Conservation (phyloP, 1,140 invertebrate genomes). For the Hypothenemus hampei region DNA sequence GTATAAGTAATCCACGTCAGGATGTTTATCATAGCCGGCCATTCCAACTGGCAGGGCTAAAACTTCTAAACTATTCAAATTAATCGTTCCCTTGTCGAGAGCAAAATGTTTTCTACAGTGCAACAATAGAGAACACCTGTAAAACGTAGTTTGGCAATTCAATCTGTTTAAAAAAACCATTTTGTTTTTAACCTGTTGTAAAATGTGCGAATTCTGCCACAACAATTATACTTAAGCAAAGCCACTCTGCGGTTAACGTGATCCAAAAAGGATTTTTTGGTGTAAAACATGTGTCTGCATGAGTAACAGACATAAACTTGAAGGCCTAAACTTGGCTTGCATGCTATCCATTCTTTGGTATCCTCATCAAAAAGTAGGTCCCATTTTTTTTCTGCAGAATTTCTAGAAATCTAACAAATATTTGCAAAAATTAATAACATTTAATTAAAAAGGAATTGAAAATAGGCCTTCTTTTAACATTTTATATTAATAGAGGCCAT, state of each 20-base stretch:
- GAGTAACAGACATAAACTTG: slow-evolving; percentile 41
- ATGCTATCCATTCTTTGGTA: slow-evolving; percentile 36
- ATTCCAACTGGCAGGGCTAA: slow-evolving; percentile 30
- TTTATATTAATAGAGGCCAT: too few relatives aligned
- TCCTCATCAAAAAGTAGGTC: slow-evolving; percentile 35
- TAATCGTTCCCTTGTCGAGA: slow-evolving; percentile 29
- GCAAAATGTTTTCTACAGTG: slow-evolving; percentile 36
- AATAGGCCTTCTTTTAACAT: too few relatives aligned
- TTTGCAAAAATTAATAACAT: too few relatives aligned
- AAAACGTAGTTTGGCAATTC: slow-evolving; percentile 2
- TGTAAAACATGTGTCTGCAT: slow-evolving; percentile 39
- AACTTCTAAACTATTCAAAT: slow-evolving; percentile 35
- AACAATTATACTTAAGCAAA: slow-evolving; percentile 35
- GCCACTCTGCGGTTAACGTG: slow-evolving; percentile 37
- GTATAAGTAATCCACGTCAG: slow-evolving; percentile 33
- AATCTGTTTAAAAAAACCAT: neutral
- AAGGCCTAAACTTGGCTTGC: slow-evolving; percentile 35
- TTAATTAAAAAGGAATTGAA: too few relatives aligned
- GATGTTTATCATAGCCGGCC: slow-evolving; percentile 33
- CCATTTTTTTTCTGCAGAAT: slow-evolving; percentile 30
- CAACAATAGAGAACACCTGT: slow-evolving; percentile 37
- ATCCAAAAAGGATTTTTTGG: slow-evolving; percentile 36
- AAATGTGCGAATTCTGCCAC: slow-evolving; percentile 32
- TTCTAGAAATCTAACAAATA: slow-evolving; percentile 6
- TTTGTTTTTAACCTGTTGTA: slow-evolving; percentile 33